Conservation (phyloP, 2,113 vertebrate species). For the Corvus moneduloides region DNA sequence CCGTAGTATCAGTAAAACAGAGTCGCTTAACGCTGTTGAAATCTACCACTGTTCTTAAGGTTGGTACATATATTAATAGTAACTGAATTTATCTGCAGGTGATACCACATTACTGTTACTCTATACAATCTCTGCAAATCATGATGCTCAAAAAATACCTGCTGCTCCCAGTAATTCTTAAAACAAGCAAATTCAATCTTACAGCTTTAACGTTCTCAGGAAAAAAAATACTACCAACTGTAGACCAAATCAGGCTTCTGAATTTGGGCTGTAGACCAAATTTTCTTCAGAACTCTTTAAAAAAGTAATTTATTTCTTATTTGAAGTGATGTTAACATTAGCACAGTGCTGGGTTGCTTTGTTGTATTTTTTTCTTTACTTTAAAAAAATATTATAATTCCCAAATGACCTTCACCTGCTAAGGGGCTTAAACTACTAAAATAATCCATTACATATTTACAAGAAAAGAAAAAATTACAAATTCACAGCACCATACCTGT, state of each 20-base stretch:
- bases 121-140: neutral
- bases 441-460: slow-evolving; percentile 17
- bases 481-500: slow-evolving; percentile 73
- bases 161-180: neutral
- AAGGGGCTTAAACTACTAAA: slow-evolving; percentile 3
- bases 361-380: neutral
- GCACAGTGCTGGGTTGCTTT: neutral
- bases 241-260: neutral
- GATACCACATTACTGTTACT: neutral
- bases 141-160: neutral
- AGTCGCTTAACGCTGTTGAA: neutral
- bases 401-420: neutral
- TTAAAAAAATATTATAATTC: neutral
- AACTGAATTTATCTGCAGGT: neutral
- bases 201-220: neutral
- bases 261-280: neutral
- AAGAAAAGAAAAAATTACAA: neutral
- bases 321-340: neutral
- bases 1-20: neutral
- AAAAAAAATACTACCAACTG: neutral
- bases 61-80: neutral
- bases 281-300: neutral
- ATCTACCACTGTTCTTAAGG: neutral
- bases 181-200: neutral
- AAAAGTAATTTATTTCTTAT: neutral